phyloP scores from a whole-genome alignment of 2,113 vertebrate genomes.

The Zapornia atra region DNA sequence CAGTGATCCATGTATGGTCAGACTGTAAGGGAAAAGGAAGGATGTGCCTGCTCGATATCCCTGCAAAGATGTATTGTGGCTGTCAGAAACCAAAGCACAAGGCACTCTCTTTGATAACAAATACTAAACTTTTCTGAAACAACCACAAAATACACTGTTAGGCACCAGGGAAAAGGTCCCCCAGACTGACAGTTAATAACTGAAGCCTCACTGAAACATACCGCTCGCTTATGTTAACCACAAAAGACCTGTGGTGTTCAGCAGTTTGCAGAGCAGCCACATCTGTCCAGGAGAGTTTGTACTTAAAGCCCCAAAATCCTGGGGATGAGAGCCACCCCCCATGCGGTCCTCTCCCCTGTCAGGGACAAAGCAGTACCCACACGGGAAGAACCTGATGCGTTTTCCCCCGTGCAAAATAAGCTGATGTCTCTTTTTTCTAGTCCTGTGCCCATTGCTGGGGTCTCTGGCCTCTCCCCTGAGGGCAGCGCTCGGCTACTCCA shows the following conservation, averaged over 20 bases:
- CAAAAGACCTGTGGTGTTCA: neutral
- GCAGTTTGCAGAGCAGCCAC: neutral
- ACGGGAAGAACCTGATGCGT: rapidly evolving
- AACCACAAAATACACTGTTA: neutral
- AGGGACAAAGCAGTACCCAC: rapidly evolving
- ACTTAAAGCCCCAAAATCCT: neutral
- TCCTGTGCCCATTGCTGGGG: neutral
- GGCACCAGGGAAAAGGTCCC: neutral
- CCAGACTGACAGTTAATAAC: neutral
- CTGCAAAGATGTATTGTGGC: neutral
- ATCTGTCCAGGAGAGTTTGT: neutral
- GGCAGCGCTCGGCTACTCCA: rapidly evolving
- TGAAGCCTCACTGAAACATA: no score
- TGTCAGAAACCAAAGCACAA: neutral
- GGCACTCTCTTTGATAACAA: neutral
- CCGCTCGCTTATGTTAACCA: neutral
- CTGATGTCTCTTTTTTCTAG: rapidly evolving
- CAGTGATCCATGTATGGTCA: neutral
- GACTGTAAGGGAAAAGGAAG: neutral
- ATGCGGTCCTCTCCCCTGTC: neutral
- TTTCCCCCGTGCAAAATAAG: neutral
- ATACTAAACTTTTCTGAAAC: neutral
- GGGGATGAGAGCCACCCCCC: neutral
- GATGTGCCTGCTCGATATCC: neutral
- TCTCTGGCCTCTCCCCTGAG: neutral